Conservation (phyloP, 1,140 invertebrate species). For the Microplitis mediator region DNA sequence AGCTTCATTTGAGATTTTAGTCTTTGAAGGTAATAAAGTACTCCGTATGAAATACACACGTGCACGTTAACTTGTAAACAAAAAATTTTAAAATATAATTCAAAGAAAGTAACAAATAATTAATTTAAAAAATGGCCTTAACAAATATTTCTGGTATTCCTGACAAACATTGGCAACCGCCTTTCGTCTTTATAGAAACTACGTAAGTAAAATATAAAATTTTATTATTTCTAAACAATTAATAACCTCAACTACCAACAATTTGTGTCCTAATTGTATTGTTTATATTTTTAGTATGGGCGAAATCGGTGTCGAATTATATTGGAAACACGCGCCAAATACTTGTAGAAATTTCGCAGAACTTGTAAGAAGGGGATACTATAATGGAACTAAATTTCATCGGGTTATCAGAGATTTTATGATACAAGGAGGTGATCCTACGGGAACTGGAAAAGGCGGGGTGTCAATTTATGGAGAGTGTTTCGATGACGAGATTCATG, state of each 20-base stretch:
- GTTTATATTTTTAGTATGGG: conserved; percentile 81
- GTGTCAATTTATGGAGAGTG: conserved; percentile 94
- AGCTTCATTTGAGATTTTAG: too few relatives aligned
- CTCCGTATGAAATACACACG: too few relatives aligned
- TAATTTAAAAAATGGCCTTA: conserved; percentile 43
- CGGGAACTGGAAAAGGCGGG: conserved; percentile 93
- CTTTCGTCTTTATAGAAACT: conserved; percentile 80
- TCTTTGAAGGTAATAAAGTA: too few relatives aligned
- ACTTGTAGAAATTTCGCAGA: conserved; percentile 98
- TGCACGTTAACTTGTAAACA: too few relatives aligned
- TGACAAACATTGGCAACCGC: conserved; percentile 85
- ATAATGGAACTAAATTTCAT: conserved; percentile 96
- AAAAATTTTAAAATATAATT: too few relatives aligned
- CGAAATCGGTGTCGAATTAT: conserved; percentile 87
- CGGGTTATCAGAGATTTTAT: conserved; percentile 96
- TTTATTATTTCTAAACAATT: conserved; percentile 25
- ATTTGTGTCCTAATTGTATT: conserved; percentile 4
- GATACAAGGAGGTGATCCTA: conserved; percentile 96
- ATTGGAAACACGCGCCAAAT: conserved; percentile 96
- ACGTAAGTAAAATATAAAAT: conserved; percentile 66
- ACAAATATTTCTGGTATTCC: conserved; percentile 70
- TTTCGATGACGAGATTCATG: conserved; percentile 96
- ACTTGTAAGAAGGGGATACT: conserved; percentile 88
- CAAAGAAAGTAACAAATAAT: conserved; percentile 7
- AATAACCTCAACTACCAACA: conserved; percentile 14